A percentile compares a stretch with the other conserved stretches of the same genome.
Evolutionary conservation across 64 coral and sea anemone species (phyloP).

Genomic region (Stichodactyla helianthus): DNA sequence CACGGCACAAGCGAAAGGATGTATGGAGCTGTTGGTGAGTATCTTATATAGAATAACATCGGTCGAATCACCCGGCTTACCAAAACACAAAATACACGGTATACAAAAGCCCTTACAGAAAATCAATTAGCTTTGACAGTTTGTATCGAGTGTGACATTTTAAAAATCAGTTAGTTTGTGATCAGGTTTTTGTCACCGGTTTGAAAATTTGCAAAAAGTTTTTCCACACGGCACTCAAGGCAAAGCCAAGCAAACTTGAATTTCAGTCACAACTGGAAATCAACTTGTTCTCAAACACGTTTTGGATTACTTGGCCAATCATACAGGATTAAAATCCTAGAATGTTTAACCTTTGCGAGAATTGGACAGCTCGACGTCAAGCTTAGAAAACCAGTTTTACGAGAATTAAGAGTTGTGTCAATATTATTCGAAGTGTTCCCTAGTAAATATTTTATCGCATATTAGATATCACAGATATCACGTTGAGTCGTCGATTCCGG

Average conservation of each 20-base stretch:
- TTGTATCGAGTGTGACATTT: no score
- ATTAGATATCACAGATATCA: not conserved
- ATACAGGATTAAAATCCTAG: not conserved
- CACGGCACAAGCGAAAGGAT: constrained; percentile 72
- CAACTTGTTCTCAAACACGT: not conserved
- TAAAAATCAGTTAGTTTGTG: no score
- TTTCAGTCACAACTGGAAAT: not conserved
- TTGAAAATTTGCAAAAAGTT: no score
- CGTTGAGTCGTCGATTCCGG: not conserved
- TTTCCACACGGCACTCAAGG: not conserved
- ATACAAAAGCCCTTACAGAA: no score
- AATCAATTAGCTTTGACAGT: no score
- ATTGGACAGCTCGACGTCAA: not conserved
- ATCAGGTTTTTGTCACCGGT: no score
- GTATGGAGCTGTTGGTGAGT: constrained; percentile 77
- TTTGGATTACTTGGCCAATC: not conserved
- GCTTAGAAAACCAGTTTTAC: not conserved
- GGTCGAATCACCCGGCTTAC: not conserved
- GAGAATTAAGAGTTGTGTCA: not conserved
- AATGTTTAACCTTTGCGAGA: not conserved
- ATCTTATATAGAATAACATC: not conserved
- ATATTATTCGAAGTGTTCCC: not conserved
- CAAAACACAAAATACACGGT: no score
- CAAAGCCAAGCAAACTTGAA: not conserved
- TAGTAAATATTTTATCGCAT: not conserved